Base-by-base conservation (phyloP, 2,888 invertebrate species). In the Tipula confusa region DNA sequence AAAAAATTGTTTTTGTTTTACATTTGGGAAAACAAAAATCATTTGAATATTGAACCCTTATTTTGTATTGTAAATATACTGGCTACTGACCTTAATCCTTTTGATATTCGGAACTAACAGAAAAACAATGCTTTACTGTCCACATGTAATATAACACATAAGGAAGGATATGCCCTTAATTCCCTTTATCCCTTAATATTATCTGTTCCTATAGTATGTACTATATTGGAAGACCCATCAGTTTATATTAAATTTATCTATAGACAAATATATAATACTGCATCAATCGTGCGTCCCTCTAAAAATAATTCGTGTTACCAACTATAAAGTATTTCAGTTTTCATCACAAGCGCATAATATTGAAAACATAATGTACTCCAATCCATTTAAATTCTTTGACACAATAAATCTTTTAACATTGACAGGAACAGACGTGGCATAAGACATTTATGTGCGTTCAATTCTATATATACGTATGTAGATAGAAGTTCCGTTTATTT, bases 21-120 rank as follows among this genome's bases (percentile, higher is more conserved):
- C 64, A 64, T 64, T 64, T 64, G 64, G 64, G 64, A 64, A 64
- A 64, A 64, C 24, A 64, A 64, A 64, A 24, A 64, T 64, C 64
- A 64, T 64, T 64, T 64, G 64, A 64, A 64, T 64, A 64, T 64
- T 64, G 24, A 64, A 64, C 64, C 64, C 64, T 64, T 64, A n/a
- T n/a, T 43, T 64, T 64, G 64, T 43, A 15, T 38, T 7, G 9
- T 64, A 38, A 1, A 9, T 64, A 64, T 64, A 64, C 9, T 24
- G 64, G 64, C 64, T 64, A 64, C 64, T 64, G 24, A 24, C 64
- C 24, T 64, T 64, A 64, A 64, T 64, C 64, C 24, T 64, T 64
- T 2, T 64, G 18, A 24, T 64, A 43, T 15, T 43, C n/a, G 15
- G 43, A 43, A 43, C 43, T 15, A 43, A 15, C 43, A 43, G n/a